phyloP scores from a whole-genome alignment of 2,797 vertebrate species.

The Hapalemur alaotrensis region DNA sequence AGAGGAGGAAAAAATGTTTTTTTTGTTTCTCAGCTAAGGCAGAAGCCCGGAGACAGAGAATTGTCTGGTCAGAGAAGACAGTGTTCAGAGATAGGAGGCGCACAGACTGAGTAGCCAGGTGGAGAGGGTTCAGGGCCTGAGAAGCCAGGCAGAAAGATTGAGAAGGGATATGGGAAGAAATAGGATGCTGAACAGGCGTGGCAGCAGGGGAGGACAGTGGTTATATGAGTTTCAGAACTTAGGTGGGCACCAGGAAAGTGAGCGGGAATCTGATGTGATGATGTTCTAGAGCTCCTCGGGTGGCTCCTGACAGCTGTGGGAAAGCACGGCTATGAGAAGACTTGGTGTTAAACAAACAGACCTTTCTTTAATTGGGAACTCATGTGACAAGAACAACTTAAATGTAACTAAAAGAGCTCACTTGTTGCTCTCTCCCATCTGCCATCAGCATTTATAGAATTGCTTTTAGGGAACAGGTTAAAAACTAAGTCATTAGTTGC shows the following conservation, averaged over 20 bases:
- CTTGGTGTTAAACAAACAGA: neutral
- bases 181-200: neutral
- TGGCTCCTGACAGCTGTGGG: neutral
- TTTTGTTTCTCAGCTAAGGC: neutral
- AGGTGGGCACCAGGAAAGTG: neutral
- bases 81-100: neutral
- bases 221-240: neutral
- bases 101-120: neutral
- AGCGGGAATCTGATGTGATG: neutral
- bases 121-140: neutral
- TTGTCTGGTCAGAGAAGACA: neutral
- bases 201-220: neutral
- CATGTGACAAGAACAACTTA: neutral
- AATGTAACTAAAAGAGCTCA: neutral
- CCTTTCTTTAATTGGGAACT: neutral
- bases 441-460: neutral
- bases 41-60: neutral
- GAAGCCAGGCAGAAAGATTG: neutral
- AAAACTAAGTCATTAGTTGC: conserved; percentile 20
- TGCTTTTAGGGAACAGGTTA: conserved; percentile 28
- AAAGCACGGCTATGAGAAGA: neutral
- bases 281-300: neutral
- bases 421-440: neutral
- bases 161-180: neutral
- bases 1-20: neutral